phyloP scores from a whole-genome alignment of 1,140 invertebrate species.

The Aphaenogaster rudis region DNA sequence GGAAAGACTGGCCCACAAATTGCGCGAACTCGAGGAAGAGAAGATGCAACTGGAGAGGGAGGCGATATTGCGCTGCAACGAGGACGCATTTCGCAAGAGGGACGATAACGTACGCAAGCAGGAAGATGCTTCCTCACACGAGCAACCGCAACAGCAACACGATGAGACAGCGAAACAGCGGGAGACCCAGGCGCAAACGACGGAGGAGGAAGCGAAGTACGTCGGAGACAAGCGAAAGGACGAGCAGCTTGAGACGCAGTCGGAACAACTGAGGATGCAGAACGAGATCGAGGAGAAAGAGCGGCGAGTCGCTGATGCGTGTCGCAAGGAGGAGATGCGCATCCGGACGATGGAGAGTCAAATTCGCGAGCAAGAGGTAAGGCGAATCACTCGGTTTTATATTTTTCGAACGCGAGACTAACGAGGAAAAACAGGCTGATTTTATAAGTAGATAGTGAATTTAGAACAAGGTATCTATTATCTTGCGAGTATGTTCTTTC shows the following conservation, averaged over 20 bases:
- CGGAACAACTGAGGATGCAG: slow-evolving; percentile 78
- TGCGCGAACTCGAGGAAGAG: slow-evolving; percentile 87
- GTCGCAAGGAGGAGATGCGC: slow-evolving; percentile 85
- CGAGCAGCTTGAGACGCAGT: slow-evolving; percentile 76
- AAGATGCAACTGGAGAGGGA: slow-evolving; percentile 87
- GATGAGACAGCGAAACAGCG: slow-evolving; percentile 73
- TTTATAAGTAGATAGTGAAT: slow-evolving; percentile 48
- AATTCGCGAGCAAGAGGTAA: slow-evolving; percentile 88
- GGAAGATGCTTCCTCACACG: slow-evolving; percentile 73
- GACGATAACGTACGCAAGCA: slow-evolving; percentile 84
- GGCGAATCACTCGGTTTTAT: slow-evolving; percentile 8
- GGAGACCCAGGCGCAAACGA: slow-evolving; percentile 50
- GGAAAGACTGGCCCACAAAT: slow-evolving; percentile 87
- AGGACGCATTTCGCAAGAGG: slow-evolving; percentile 83
- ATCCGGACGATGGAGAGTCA: slow-evolving; percentile 88
- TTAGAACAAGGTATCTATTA: slow-evolving; percentile 18
- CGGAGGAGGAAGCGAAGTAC: slow-evolving; percentile 69
- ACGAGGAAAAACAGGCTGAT: slow-evolving; percentile 18
- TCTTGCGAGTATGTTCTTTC: slow-evolving; percentile 4
- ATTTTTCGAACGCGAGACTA: slow-evolving; percentile 16
- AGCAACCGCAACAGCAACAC: slow-evolving; percentile 77
- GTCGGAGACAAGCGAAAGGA: slow-evolving; percentile 77
- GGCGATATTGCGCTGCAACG: slow-evolving; percentile 78
- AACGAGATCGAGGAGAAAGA: slow-evolving; percentile 78
- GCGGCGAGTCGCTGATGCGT: slow-evolving; percentile 76